Conservation (phyloP, 2,113 vertebrate species). For the Brachypodius melanocephalos region DNA sequence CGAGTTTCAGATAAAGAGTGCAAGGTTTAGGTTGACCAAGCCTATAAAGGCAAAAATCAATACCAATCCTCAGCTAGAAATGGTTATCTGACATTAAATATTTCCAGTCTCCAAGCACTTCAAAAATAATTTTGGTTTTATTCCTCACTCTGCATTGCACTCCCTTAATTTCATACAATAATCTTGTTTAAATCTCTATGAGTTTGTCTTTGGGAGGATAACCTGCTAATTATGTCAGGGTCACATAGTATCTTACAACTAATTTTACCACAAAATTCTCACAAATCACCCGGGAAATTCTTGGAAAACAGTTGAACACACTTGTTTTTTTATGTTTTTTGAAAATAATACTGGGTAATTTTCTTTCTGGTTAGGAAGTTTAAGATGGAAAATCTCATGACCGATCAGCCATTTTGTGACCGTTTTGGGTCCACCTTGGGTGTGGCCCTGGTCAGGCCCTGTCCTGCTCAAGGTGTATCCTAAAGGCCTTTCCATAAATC, state of each 20-base stretch:
- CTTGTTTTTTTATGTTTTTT: neutral
- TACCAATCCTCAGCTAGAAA: neutral
- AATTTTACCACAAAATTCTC: neutral
- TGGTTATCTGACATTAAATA: neutral
- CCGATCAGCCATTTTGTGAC: neutral
- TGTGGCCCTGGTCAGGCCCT: neutral
- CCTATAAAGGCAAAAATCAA: neutral
- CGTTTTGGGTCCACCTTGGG: neutral
- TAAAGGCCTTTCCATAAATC: neutral
- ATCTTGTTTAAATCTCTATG: neutral
- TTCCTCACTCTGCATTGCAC: neutral
- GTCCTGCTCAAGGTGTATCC: neutral
- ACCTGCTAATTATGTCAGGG: accelerated
- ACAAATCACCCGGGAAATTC: neutral
- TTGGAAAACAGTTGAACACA: neutral
- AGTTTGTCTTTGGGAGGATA: neutral
- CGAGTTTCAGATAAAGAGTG: neutral
- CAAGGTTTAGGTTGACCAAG: neutral
- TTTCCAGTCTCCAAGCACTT: neutral
- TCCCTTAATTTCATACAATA: accelerated
- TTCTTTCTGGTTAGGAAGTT: neutral
- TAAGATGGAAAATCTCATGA: neutral
- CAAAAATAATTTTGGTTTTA: neutral
- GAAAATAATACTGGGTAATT: neutral
- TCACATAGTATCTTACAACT: neutral